Evolutionary conservation across 1,140 invertebrate species (phyloP).

Genomic region (Halotydeus destructor): DNA sequence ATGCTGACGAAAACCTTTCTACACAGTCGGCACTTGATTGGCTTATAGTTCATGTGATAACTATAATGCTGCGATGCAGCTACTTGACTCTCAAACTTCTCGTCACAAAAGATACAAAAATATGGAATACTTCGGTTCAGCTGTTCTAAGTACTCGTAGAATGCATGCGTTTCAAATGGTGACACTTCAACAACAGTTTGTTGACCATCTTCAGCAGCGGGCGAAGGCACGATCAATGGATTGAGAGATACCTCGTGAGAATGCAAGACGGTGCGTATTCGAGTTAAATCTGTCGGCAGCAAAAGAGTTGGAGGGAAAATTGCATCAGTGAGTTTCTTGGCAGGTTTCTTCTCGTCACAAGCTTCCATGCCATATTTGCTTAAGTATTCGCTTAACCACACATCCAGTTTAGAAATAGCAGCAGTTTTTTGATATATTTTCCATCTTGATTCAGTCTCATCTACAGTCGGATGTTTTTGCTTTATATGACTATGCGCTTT

Average conservation of each 20-base stretch:
- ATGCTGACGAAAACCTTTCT: background rate
- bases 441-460: constrained; percentile 6
- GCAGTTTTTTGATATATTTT: constrained; percentile 5
- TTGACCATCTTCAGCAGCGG: too few relatives aligned
- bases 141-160: too few relatives aligned
- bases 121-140: too few relatives aligned
- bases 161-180: too few relatives aligned
- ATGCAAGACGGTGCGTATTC: too few relatives aligned
- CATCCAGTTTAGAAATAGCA: constrained; percentile 7
- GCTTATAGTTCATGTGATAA: background rate
- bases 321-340: background rate
- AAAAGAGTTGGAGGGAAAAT: background rate
- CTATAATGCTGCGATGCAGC: background rate
- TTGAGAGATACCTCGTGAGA: too few relatives aligned
- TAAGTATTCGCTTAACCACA: constrained; percentile 1
- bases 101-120: constrained; percentile 2
- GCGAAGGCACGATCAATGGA: too few relatives aligned
- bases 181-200: too few relatives aligned
- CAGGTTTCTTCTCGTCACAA: constrained; percentile 1
- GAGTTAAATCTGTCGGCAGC: too few relatives aligned
- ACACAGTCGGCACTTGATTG: background rate
- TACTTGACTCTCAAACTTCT: background rate
- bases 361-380: constrained; percentile 3
- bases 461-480: constrained; percentile 5
- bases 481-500: constrained; percentile 9